Evolutionary conservation across 2,113 vertebrate genomes (phyloP), one percentile per base, ranked within the genome.

Genomic region (Paedocypris sp.): DNA sequence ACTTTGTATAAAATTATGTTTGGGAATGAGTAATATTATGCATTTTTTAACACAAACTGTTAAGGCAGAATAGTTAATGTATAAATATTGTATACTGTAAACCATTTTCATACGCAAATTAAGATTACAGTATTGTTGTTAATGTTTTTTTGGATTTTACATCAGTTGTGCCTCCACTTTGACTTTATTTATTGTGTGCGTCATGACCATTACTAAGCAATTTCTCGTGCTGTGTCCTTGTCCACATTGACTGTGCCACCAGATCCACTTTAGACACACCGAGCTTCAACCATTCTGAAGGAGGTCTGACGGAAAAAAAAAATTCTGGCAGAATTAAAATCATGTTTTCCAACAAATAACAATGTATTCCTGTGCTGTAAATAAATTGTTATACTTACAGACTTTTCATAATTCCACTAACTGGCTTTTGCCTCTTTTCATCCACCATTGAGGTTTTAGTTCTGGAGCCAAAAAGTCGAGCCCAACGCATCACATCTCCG

Each of bases 201-300:
- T 36, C 13, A 23, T 51, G 52, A 45, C 59, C 45, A 60, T 1
- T 5, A 11, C 19, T 73, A 0, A 71, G 13, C 28, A 62, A 57
- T 3, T 79, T 19, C 49, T 86, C 85, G 25, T 77, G 75, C 29
- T 85, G 82, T 76, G 82, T 84, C 49, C 87, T 77, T 18, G 82
- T 81, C 45, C 83, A 85, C 18, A 96, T 77, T 0, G 88, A 91
- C 51, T 90, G 89, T 6, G 85, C 88, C 74, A 97, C 70, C 8
- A 86, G 76, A 62, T 92, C 91, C 57, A 96, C 82, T 33, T 91
- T 74, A 0, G 89, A 89, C 72, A 79, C 85, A 79, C 94, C 88
- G 79, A 97, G 74, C 62, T 86, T 87, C 41, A 97, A 82, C 94
- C 93, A 96, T 47, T 90, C 83, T 0, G 94, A 98, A 0, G 94